Conservation (phyloP, 2,888 invertebrate species). For the Tolmerus cingulatus region DNA sequence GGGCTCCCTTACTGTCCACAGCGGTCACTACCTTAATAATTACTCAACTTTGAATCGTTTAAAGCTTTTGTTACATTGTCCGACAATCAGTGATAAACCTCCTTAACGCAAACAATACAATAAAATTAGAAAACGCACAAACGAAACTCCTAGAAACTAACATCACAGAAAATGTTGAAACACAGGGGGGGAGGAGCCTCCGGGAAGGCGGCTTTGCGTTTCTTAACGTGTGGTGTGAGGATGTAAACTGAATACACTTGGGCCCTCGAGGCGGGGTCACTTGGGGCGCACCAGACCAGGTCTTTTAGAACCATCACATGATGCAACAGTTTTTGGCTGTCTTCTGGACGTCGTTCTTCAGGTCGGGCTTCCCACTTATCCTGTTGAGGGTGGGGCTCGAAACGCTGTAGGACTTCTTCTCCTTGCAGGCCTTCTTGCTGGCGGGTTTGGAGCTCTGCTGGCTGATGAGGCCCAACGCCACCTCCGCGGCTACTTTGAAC, state of each 20-base stretch:
- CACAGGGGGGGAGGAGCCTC: conserved; percentile 28
- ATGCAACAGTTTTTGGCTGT: conserved; percentile 49
- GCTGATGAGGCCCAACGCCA: conserved; percentile 65
- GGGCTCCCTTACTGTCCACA: neutral
- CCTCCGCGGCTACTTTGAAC: conserved; percentile 72
- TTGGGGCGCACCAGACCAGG: neutral
- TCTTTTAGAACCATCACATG: conserved; percentile 48
- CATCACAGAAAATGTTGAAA: conserved; percentile 48
- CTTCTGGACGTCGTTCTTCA: conserved; percentile 48
- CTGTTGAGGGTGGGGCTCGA: conserved; percentile 48
- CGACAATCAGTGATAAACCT: conserved; percentile 19
- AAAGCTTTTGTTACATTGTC: conserved; percentile 33
- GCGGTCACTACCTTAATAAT: conserved; percentile 1
- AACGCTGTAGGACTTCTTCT: conserved; percentile 47
- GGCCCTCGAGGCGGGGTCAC: neutral
- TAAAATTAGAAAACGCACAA: conserved; percentile 24
- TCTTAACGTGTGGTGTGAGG: neutral
- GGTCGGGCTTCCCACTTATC: conserved; percentile 47
- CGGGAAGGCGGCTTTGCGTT: neutral
- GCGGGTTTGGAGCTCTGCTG: conserved; percentile 42
- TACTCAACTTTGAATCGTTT: conserved; percentile 39
- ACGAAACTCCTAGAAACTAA: conserved; percentile 46
- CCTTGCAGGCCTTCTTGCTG: conserved; percentile 47
- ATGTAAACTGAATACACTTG: conserved; percentile 21
- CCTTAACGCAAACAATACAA: neutral